Evolutionary conservation across 2,797 vertebrate genomes (phyloP), one percentile per base, ranked within the genome.

Genomic region (Lerista edwardsae): DNA sequence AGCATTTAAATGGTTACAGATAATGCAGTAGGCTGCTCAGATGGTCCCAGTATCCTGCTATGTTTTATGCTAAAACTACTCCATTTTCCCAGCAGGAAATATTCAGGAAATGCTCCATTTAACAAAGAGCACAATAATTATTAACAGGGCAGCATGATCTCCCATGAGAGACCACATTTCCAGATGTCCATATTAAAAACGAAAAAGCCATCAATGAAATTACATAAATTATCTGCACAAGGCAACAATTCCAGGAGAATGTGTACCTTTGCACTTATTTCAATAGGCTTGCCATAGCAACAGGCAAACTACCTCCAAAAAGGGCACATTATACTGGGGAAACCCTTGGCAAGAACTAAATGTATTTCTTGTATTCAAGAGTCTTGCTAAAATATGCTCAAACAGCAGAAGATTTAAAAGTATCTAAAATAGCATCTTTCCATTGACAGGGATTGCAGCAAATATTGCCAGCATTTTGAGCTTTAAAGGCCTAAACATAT

Each of bases 91-190:
- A 83, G 64, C 77, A 80, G 47, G 73, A 86, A 75, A 86, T 41
- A 80, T 67, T 41, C 57, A 80, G 71, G 29, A 80, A 83, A 61
- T 61, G 67, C 47, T 78, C 78, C 36, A 73, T 84, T 80, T 84
- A 84, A 81, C 82, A 84, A 87, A 84, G 12, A 36, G 59, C 29
- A 59, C 59, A 77, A 73, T 72, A 29, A 76, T 76, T 51, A 80
- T 84, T 80, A 84, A 84, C 73, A 84, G 77, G 59, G 47, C 36
- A 81, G 65, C 79, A 77, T 77, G 73, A 84, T 73, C 44, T 59
- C 59, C 31, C 79, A 84, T 57, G 79, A 84, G 44, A 81, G 44
- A 57, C 19, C 72, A 84, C 25, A 73, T 17, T 76, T 71, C 47
- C 36, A 81, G 73, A 64, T 77, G 67, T 44, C 73, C 67, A 77